Evolutionary conservation across 2,888 invertebrate genomes (phyloP), one percentile per base, ranked within the genome.

Genomic region (Lycophotia porphyrea): DNA sequence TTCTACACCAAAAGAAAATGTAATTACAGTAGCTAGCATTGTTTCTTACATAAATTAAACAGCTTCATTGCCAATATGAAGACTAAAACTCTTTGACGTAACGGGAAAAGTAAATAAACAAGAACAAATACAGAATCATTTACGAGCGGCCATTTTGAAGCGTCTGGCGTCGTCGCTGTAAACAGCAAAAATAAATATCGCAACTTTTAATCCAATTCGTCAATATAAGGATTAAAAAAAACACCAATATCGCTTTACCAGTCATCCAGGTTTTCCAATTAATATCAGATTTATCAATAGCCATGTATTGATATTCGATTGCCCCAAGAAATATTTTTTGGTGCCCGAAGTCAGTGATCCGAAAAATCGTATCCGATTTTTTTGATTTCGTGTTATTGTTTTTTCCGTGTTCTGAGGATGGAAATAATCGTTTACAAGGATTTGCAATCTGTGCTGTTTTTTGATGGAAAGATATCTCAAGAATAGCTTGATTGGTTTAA

Each of bases 211-310:
- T 73, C 44, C 64, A 68, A 69, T 64, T 64, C 69, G 63, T 78
- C 71, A 75, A 36, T 24, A 27, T 15, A 76, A 24, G 70, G 71
- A 73, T 81, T 11, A 77, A 77, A 80, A 42, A 77, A 77, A 84
- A 79, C 60, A 73, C 64, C 76, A 68, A 78, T 77, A 82, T 65
- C 58, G 31, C 24, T 79, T 61, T 70, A 63, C 44, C 66, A 74
- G 71, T 70, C 42, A 73, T 47, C 60, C 73, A 65, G 64, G 64
- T 13, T 69, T 74, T 78, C 64, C 81, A 85, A 85, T 85, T 85
- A 85, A 84, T 80, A 58, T 49, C 55, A 52, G 71, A 83, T 73
- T 27, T 67, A 68, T 65, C 47, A n/a, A 36, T 65, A 34, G 52
- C 2, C 58, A 66, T 61, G 24, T 52, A 31, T 36, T 5, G 1